phyloP scores from a whole-genome alignment of 1,140 invertebrate genomes.

The Ceratina australensis region DNA sequence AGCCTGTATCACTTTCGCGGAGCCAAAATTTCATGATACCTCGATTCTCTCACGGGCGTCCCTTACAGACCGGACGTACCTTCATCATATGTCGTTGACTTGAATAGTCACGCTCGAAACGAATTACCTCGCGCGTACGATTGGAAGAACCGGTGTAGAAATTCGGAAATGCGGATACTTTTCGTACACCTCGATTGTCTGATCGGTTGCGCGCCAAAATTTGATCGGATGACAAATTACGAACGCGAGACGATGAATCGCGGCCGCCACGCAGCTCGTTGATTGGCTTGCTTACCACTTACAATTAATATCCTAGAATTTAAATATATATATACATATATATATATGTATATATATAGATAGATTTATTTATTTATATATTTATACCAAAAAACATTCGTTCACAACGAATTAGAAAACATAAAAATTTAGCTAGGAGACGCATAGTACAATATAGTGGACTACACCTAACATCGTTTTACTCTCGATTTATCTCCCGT shows the following conservation, averaged over 20 bases:
- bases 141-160: background rate
- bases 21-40: background rate
- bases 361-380: conserved; percentile 59
- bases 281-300: conserved; percentile 57
- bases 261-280: conserved; percentile 64
- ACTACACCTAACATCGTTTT: conserved; percentile 70
- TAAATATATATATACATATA: conserved; percentile 62
- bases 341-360: conserved; percentile 57
- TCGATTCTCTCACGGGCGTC: background rate
- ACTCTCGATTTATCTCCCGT: conserved; percentile 14
- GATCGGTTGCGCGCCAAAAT: conserved; percentile 32
- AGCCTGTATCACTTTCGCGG: background rate
- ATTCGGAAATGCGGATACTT: conserved; percentile 3
- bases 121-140: conserved; percentile 7
- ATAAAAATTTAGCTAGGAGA: conserved; percentile 71
- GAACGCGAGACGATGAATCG: conserved; percentile 27
- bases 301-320: conserved; percentile 57
- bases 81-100: no score
- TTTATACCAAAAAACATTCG: conserved; percentile 67
- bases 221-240: conserved; percentile 16
- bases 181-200: conserved; percentile 52
- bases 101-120: no score
- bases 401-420: conserved; percentile 72
- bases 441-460: conserved; percentile 66
- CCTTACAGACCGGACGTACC: background rate